Base-by-base conservation (phyloP, 30 jellyfish, hydroid and myxozoan species). In the Morbakka virulenta region DNA sequence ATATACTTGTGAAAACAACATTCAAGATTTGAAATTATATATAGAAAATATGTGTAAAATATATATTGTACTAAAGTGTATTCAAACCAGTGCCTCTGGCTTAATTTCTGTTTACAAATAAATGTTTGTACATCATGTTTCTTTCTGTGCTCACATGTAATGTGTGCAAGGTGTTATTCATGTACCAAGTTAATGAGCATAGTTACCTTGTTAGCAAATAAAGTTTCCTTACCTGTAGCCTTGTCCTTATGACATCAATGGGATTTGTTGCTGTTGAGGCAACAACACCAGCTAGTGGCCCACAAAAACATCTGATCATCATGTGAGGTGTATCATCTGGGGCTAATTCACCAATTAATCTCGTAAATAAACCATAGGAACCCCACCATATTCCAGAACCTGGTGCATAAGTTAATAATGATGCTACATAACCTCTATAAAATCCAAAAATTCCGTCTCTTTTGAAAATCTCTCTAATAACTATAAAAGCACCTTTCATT, bases 331-430 rank as follows among this genome's bases (percentile, higher is more conserved):
- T 74, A 4, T 80, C 95, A 0, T 32, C 74, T 11, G 98, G 94
- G 17, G 72, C n/a, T 34, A 80, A 4, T 9, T 77, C 87, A 2
- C 87, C 87, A 23, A 69, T 29, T 9, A 92, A 49, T 30, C 76
- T 78, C 13, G 96, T 86, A 64, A 77, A 92, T 47, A 69, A 61
- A 3, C 95, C 95, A 80, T 92, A 92, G 3, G 98, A 74, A 24
- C 89, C 95, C 98, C 98, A 92, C 98, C 98, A 92, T 14, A 92
- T 84, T 23, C 95, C 96, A 30, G 98, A 92, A 33, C 93, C 81
- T 62, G 96, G 96, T 4, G 92, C 91, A 51, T 85, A 82, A n/a
- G 98, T 92, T 94, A 92, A 41, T 61, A 92, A 35, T 4, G 98
- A 92, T 4, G 95, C 98, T 12, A 92, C 66, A 62, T 92, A 92